Percentiles rank a stretch among this genome's conserved stretches.
These are phyloP conservation scores for Microctenopoma lineatum DNA, from an alignment of 2,797 vertebrate species.

Conservation along the genomic window DNA sequence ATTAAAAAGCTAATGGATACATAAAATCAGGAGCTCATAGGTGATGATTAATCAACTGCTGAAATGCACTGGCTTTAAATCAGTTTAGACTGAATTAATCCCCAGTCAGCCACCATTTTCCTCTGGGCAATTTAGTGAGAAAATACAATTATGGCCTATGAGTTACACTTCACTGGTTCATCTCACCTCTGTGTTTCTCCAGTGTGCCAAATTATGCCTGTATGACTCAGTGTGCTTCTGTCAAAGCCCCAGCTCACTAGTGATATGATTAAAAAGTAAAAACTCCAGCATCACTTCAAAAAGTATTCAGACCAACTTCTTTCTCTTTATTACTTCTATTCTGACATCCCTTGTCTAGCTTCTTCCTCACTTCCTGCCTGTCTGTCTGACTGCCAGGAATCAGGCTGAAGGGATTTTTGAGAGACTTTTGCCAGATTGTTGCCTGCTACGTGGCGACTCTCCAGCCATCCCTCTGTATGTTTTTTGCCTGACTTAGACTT, in stretches of 20 bases:
- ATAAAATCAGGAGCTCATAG: slow-evolving; percentile 83
- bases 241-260: slow-evolving; percentile 25
- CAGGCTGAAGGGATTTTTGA: no score
- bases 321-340: no score
- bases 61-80: slow-evolving; percentile 80
- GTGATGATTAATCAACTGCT: slow-evolving; percentile 85
- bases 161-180: slow-evolving; percentile 80
- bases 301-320: no score
- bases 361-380: no score
- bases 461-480: no score
- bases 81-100: slow-evolving; percentile 85
- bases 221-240: slow-evolving; percentile 47
- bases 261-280: slow-evolving; percentile 44
- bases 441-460: no score
- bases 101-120: slow-evolving; percentile 74
- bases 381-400: no score
- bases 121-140: slow-evolving; percentile 83
- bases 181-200: slow-evolving; percentile 65
- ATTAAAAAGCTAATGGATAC: slow-evolving; percentile 83
- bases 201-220: slow-evolving; percentile 47
- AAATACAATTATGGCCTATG: slow-evolving; percentile 84
- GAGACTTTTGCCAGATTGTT: no score
- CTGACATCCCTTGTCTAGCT: no score
- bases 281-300: no score
- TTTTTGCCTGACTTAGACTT: no score